A percentile compares a stretch with the other conserved stretches of the same genome.
phyloP scores from a whole-genome alignment of 2,888 invertebrate species.

The Philaethria dido region DNA sequence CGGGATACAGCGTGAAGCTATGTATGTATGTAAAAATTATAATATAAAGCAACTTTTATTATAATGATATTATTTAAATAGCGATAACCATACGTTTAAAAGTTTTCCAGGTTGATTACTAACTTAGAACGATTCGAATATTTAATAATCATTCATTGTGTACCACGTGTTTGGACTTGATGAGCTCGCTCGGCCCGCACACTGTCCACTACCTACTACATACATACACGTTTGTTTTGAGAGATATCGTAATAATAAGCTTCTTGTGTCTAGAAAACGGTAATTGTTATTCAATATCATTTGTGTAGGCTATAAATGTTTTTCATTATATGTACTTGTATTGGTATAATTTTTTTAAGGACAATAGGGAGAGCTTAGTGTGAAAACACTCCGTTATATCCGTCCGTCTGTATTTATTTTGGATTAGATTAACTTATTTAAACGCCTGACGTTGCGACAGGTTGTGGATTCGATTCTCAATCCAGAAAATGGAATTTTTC shows the following conservation, averaged over 20 bases:
- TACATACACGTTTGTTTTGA: neutral
- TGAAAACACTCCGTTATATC: no score
- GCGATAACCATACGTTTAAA: neutral
- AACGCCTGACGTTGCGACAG: no score
- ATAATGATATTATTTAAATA: no score
- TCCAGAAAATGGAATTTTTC: no score
- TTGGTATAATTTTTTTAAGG: no score
- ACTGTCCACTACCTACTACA: neutral
- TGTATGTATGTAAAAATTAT: no score
- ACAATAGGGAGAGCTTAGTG: no score
- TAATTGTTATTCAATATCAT: slow-evolving; percentile 5
- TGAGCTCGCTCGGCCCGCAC: slow-evolving; percentile 7
- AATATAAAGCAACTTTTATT: no score
- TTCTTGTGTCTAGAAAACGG: neutral
- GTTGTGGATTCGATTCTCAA: no score
- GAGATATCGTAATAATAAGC: slow-evolving; percentile 6
- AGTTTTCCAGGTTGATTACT: slow-evolving; percentile 20
- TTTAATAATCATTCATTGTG: slow-evolving; percentile 37
- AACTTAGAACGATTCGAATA: slow-evolving; percentile 25
- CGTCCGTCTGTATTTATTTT: no score
- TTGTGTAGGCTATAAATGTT: neutral
- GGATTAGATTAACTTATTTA: no score
- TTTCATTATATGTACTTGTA: neutral
- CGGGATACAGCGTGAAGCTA: no score
- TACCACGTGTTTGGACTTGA: slow-evolving; percentile 38